Conservation (phyloP, 1,140 invertebrate genomes). For the Stenopsyche tienmushanensis region DNA sequence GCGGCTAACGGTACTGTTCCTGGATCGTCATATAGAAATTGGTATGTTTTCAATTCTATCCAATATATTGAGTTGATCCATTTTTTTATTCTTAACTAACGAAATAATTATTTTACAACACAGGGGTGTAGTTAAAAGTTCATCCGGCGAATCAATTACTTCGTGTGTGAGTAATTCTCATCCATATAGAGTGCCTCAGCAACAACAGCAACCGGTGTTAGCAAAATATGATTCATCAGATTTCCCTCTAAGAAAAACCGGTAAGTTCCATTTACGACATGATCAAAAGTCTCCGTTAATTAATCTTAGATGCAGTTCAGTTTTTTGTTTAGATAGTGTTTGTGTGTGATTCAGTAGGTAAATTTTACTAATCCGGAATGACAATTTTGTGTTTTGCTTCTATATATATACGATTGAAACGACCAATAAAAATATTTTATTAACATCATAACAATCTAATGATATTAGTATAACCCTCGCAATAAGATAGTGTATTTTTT, state of each 20-base stretch:
- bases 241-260: slow-evolving; percentile 93
- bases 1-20: slow-evolving; percentile 68
- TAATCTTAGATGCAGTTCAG: slow-evolving; percentile 1
- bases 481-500: no score
- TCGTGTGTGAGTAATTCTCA: slow-evolving; percentile 61
- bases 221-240: slow-evolving; percentile 75
- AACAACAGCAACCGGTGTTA: slow-evolving; percentile 53
- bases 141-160: slow-evolving; percentile 61
- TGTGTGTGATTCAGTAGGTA: slow-evolving; percentile 31
- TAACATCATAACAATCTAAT: slow-evolving; percentile 14
- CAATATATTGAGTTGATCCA: background rate
- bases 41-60: slow-evolving; percentile 66
- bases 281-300: slow-evolving; percentile 20
- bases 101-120: slow-evolving; percentile 27
- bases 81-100: slow-evolving; percentile 21
- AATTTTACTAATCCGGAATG: slow-evolving; percentile 32
- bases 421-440: background rate
- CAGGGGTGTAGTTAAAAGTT: slow-evolving; percentile 63
- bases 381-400: slow-evolving; percentile 33
- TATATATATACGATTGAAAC: background rate
- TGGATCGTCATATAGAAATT: slow-evolving; percentile 75
- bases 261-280: slow-evolving; percentile 57
- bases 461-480: slow-evolving; percentile 3
- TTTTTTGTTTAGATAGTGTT: slow-evolving; percentile 26
- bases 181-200: slow-evolving; percentile 66